Evolutionary conservation across 2,888 invertebrate genomes (phyloP), one percentile per base, ranked within the genome.

Genomic region (Pogonocherus hispidulus): DNA sequence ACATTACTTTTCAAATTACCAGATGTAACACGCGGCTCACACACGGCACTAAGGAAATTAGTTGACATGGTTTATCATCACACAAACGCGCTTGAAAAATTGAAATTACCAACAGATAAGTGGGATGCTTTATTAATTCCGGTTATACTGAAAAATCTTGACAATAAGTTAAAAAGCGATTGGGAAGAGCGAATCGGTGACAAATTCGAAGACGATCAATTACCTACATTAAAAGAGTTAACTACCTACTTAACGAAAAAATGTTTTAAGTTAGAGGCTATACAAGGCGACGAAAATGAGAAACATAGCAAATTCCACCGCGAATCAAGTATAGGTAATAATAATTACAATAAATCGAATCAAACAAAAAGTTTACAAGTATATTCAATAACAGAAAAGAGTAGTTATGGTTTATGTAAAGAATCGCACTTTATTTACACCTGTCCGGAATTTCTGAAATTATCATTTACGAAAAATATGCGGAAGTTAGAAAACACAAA

Each of bases 61-160:
- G 1, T 49, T 4, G 49, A 49, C 18, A 4, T 3, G 2, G 11
- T 49, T 11, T 49, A 19, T 14, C 19, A 22, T 19, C 19, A 49
- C 20, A 8, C 19, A 9, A 49, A 49, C n/a, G 59, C 46, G 18
- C 22, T 46, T 1, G 44, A 20, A 46, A 59, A 59, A 20, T 46
- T 59, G n/a, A 59, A 59, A 16, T 44, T 23, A 46, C 47, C 59
- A 3, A 27, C 32, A 16, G 46, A 59, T 11, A 1, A 59, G 8
- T 59, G 46, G 59, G 22, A 59, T 46, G 23, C 23, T 23, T 11
- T 46, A 19, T n/a, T 59, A 27, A 46, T 46, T 20, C 47, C 37
- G 22, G 3, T 60, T 32, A n/a, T 46, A 18, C 14, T 46, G 18
- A 18, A 19, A 46, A 46, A 46, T 8, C 9, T 46, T 2, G 46